These are phyloP conservation scores for Colletes collaris DNA, from an alignment of 2,888 invertebrate genomes.

Conservation along the genomic window DNA sequence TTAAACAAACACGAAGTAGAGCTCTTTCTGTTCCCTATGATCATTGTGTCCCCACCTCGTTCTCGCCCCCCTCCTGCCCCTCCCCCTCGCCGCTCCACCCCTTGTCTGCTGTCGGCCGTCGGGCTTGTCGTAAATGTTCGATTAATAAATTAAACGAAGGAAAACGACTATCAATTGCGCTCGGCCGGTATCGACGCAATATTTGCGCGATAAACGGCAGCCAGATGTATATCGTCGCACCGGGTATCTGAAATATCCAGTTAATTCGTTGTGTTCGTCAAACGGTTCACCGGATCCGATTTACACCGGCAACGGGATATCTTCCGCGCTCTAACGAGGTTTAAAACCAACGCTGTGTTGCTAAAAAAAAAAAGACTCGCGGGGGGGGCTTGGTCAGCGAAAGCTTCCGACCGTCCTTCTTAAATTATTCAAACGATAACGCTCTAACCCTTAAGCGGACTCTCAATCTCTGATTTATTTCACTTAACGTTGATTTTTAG, in stretches of 20 bases:
- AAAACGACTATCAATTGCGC: conserved; percentile 45
- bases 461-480: too few species aligned
- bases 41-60: conserved; percentile 34
- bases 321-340: too few species aligned
- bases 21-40: conserved; percentile 54
- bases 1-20: conserved; percentile 52
- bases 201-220: conserved; percentile 43
- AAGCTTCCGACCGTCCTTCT: too few species aligned
- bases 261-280: conserved; percentile 19
- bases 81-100: not conserved
- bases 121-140: conserved; percentile 49
- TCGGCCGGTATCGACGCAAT: conserved; percentile 35
- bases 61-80: not conserved
- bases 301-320: not conserved
- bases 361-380: too few species aligned
- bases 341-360: too few species aligned
- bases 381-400: too few species aligned
- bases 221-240: conserved; percentile 4
- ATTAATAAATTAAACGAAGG: conserved; percentile 57
- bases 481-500: too few species aligned
- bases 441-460: too few species aligned
- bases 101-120: conserved; percentile 9
- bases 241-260: conserved; percentile 17
- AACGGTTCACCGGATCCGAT: conserved; percentile 17
- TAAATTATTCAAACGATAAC: too few species aligned